Conservation (phyloP, 2,888 invertebrate genomes). For the Cabera pusaria region DNA sequence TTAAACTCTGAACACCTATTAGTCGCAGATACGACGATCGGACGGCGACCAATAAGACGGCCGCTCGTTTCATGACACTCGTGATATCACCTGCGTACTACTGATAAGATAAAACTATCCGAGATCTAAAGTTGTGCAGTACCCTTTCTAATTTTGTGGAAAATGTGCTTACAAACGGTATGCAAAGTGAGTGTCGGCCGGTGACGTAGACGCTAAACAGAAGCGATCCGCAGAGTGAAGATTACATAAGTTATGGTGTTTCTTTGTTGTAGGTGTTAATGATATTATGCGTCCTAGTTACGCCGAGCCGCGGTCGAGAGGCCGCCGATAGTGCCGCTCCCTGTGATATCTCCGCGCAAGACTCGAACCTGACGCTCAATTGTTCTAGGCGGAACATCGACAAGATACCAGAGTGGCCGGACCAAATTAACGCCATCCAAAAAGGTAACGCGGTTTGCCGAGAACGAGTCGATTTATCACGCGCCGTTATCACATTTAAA, state of each 20-base stretch:
- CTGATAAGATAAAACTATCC: conserved; percentile 73
- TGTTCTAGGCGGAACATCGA: conserved; percentile 66
- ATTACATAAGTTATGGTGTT: conserved; percentile 59
- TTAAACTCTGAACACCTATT: conserved; percentile 52
- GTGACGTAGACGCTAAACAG: conserved; percentile 35
- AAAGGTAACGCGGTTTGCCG: conserved; percentile 55
- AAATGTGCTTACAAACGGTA: conserved; percentile 61
- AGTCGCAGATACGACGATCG: conserved; percentile 65
- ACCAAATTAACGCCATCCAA: conserved; percentile 54
- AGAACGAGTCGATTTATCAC: conserved; percentile 36
- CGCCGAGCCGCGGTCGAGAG: conserved; percentile 48
- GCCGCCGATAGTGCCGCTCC: conserved; percentile 43
- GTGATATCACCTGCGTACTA: conserved; percentile 63
- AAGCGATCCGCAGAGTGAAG: conserved; percentile 33
- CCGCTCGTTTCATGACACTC: conserved; percentile 57
- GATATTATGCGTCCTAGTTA: conserved; percentile 66
- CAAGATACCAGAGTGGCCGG: conserved; percentile 64
- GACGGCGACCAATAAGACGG: conserved; percentile 69
- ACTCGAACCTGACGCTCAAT: conserved; percentile 63
- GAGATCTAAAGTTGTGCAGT: conserved; percentile 66
- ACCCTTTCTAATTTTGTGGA: conserved; percentile 59
- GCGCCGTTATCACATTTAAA: conserved; percentile 30
- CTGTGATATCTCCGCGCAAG: conserved; percentile 63
- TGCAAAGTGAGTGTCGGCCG: conserved; percentile 60
- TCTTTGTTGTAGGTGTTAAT: conserved; percentile 78